Evolutionary conservation across 2,888 invertebrate species (phyloP).

Genomic region (Branchinecta sandiegonensis): DNA sequence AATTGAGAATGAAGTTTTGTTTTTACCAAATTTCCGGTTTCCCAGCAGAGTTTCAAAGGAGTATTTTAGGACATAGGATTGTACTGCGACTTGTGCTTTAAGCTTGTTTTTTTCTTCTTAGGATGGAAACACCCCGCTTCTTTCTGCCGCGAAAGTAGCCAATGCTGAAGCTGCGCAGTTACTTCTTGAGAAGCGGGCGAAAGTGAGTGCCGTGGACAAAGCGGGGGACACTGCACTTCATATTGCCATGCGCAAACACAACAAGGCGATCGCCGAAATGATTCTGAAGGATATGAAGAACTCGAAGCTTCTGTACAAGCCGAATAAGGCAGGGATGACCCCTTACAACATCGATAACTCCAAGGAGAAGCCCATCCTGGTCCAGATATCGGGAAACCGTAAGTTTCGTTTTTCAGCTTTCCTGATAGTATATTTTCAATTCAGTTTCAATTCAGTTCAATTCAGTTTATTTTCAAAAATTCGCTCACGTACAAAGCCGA

Average conservation of each 20-base stretch:
- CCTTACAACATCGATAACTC: slow-evolving; percentile 94
- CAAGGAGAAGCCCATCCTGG: slow-evolving; percentile 84
- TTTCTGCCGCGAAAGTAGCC: slow-evolving; percentile 78
- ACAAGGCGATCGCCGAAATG: slow-evolving; percentile 69
- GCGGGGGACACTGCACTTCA: slow-evolving; percentile 90
- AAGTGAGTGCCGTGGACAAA: slow-evolving; percentile 69
- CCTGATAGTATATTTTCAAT: neutral
- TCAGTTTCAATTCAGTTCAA: no score
- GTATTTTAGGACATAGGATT: neutral
- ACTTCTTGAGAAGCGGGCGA: slow-evolving; percentile 77
- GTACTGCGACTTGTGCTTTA: neutral
- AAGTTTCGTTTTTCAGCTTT: slow-evolving; percentile 32
- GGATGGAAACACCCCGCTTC: slow-evolving; percentile 85
- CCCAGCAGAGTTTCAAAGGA: no score
- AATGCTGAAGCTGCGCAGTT: slow-evolving; percentile 67
- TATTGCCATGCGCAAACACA: slow-evolving; percentile 86
- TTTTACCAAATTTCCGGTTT: no score
- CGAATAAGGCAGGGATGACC: slow-evolving; percentile 87
- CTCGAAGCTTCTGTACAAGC: slow-evolving; percentile 80
- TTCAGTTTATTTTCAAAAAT: no score
- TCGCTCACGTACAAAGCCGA: no score
- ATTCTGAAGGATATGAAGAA: slow-evolving; percentile 88
- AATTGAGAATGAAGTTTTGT: no score
- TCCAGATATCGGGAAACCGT: slow-evolving; percentile 87
- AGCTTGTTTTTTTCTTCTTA: slow-evolving; percentile 31